phyloP scores from a whole-genome alignment of 2,888 invertebrate species.

The Aphrophora alni region DNA sequence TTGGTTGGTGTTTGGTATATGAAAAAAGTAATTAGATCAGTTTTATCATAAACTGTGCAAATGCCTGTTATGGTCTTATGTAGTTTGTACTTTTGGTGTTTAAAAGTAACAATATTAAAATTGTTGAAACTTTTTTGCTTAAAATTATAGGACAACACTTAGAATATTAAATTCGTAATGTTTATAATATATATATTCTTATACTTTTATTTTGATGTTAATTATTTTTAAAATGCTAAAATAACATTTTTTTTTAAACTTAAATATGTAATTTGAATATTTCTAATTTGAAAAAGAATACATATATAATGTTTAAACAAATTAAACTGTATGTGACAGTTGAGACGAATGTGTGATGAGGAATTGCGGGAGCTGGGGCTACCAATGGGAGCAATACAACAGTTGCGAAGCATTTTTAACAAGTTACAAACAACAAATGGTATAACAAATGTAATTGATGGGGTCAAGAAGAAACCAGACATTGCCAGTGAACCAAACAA shows the following conservation, averaged over 20 bases:
- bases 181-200: too few species aligned
- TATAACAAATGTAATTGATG: conserved; percentile 54
- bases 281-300: background rate
- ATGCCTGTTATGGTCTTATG: too few species aligned
- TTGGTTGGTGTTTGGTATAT: too few species aligned
- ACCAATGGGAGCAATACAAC: conserved; percentile 61
- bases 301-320: background rate
- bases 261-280: background rate
- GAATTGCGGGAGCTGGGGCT: conserved; percentile 65
- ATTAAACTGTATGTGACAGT: conserved; percentile 56
- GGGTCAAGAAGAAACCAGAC: conserved; percentile 49
- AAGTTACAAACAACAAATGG: conserved; percentile 52
- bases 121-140: too few species aligned
- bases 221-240: too few species aligned
- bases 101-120: too few species aligned
- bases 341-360: conserved; percentile 68
- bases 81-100: too few species aligned
- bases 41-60: too few species aligned
- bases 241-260: background rate
- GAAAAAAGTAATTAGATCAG: too few species aligned
- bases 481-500: conserved; percentile 25
- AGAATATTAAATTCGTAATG: too few species aligned
- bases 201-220: too few species aligned
- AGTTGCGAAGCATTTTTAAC: conserved; percentile 65
- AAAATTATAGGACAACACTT: too few species aligned